Percentiles rank a stretch among this genome's conserved stretches.
Conservation (phyloP, 2,113 vertebrate genomes). For the Lycocorax pyrrhopterus region DNA sequence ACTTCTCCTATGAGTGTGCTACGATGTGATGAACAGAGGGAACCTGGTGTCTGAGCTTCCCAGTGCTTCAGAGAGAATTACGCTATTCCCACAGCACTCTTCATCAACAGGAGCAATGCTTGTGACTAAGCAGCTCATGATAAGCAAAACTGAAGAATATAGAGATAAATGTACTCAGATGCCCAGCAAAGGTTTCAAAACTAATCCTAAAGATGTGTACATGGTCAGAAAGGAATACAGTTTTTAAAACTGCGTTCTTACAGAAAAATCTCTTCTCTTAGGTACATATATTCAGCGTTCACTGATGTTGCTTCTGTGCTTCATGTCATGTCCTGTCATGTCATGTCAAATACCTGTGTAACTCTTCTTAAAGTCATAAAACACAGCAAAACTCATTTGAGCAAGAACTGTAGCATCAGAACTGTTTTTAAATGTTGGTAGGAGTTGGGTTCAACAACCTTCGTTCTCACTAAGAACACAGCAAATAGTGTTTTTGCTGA, state of each 20-base stretch:
- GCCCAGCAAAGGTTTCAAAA: neutral
- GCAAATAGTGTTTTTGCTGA: neutral
- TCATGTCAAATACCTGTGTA: neutral
- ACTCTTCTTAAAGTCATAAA: neutral
- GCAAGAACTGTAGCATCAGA: neutral
- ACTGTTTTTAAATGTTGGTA: neutral
- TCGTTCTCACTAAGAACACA: neutral
- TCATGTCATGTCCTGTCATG: neutral
- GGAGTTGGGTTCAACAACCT: neutral
- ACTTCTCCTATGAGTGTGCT: rapidly evolving
- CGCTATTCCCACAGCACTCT: neutral
- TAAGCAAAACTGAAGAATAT: neutral
- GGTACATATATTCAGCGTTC: neutral
- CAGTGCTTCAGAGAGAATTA: neutral
- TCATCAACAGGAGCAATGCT: neutral
- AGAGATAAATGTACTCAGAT: neutral
- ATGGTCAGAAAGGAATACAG: neutral
- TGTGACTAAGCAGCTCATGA: neutral
- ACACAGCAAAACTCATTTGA: neutral
- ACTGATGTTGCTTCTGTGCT: neutral
- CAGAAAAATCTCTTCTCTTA: neutral
- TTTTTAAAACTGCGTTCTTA: neutral
- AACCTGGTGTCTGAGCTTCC: neutral
- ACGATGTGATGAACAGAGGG: neutral
- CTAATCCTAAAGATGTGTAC: neutral